phyloP scores from a whole-genome alignment of 2,113 vertebrate genomes.

The Pteropus alecto region DNA sequence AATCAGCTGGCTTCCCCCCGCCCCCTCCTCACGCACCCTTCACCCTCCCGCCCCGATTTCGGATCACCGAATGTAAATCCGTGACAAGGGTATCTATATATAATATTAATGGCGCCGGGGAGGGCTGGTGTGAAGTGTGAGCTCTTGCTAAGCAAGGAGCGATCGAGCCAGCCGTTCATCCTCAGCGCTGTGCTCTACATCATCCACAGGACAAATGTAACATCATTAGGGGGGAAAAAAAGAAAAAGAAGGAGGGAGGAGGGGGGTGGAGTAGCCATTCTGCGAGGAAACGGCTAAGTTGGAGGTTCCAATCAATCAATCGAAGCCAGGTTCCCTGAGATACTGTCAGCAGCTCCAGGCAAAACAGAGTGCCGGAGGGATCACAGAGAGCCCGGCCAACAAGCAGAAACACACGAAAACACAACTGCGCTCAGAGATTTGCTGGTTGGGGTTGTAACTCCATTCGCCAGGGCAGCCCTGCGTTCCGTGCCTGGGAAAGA shows the following conservation, averaged over 20 bases:
- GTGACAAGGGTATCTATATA: slow-evolving; percentile 99
- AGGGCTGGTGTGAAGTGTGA: slow-evolving; percentile 86
- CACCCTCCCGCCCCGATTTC: slow-evolving; percentile 87
- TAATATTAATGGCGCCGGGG: slow-evolving; percentile 96
- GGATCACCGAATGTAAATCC: slow-evolving; percentile 93
- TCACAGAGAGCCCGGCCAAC: slow-evolving; percentile 47
- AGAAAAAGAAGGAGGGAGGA: neutral
- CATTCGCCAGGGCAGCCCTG: neutral
- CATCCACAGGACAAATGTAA: slow-evolving; percentile 95
- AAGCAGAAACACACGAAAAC: neutral
- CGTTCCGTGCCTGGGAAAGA: neutral
- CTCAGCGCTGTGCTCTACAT: slow-evolving; percentile 82
- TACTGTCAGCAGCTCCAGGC: slow-evolving; percentile 86
- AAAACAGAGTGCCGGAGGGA: slow-evolving; percentile 85
- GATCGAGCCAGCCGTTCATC: slow-evolving; percentile 88
- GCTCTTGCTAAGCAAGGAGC: slow-evolving; percentile 93
- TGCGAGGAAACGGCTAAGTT: slow-evolving; percentile 90
- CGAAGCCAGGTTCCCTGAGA: slow-evolving; percentile 83
- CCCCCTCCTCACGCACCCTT: slow-evolving; percentile 67
- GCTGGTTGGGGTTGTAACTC: neutral
- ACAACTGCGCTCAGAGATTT: slow-evolving; percentile 54
- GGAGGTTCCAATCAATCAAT: slow-evolving; percentile 95
- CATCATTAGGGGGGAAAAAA: slow-evolving; percentile 90
- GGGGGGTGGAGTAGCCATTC: slow-evolving; percentile 84
- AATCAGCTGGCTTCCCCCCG: slow-evolving; percentile 85